Base-by-base conservation (phyloP, 2,113 vertebrate genomes). In the Xenotilapia leptura region DNA sequence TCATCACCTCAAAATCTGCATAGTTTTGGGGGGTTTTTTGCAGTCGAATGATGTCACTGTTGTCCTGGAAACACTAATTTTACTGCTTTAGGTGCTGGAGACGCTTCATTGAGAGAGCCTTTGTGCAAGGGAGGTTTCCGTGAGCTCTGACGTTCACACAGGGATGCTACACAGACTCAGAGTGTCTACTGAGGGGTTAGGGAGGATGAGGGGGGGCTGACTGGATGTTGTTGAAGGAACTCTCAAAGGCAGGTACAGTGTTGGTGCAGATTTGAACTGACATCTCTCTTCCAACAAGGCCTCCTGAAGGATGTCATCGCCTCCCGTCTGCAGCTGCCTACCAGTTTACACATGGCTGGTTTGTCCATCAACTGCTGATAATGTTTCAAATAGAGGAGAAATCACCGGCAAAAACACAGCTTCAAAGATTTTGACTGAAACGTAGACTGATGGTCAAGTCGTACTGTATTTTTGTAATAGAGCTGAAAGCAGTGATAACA, bases 261-360 rank as follows among this genome's bases (percentile, higher is more conserved):
- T 83, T 55, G 54, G 13, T 81, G 23, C 62, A 84, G 83, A 92
- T 89, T 14, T 38, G 58, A 92, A 17, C 84, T 91, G 89, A 93
- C 86, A 79, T 84, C 65, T 26, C 12, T 70, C 47, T 54, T 49
- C 26, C 47, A 86, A 49, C 73, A n/a, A 77, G 45, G 28, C 65
- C 73, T 17, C 83, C 45, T 79, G 47, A 21, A 68, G 79, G 70
- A 79, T 40, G 81, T 51, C 77, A 14, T 79, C 56, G 23, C 82
- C 23, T 65, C 79, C 13, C 3, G 4, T 58, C 86, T 88, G 82
- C 80, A 40, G 23, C 85, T 68, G 42, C 77, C 79, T 9, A 5
- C 53, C 62, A 80, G 3, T 80, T 40, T 53, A 21, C 15, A 31
- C 9, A 49, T 33, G 9, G 12, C 42, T 28, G 21, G 33, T 51